Evolutionary conservation across 1,140 invertebrate species (phyloP).

Genomic region (Charaxes varanes): DNA sequence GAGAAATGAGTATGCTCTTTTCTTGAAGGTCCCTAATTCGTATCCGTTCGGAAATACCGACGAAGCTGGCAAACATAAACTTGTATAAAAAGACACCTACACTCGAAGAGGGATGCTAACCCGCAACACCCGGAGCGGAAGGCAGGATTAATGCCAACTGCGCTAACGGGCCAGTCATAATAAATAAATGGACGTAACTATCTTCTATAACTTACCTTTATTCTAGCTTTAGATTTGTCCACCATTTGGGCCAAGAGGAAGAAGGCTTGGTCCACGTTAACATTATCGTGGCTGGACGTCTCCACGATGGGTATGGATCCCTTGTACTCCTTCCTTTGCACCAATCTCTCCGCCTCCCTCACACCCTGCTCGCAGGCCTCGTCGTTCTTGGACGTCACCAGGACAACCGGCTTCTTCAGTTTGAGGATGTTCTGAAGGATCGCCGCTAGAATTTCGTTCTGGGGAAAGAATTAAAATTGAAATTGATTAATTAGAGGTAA

Average conservation of each 20-base stretch:
- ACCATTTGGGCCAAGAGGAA: slow-evolving; percentile 94
- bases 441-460: slow-evolving; percentile 84
- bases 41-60: too few species aligned
- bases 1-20: too few species aligned
- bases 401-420: slow-evolving; percentile 95
- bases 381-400: slow-evolving; percentile 98
- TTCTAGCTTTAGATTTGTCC: slow-evolving; percentile 80
- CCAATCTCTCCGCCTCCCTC: slow-evolving; percentile 91
- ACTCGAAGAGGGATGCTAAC: too few species aligned
- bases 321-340: slow-evolving; percentile 94
- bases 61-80: too few species aligned
- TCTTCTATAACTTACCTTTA: slow-evolving; percentile 73
- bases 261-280: slow-evolving; percentile 97
- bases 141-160: too few species aligned
- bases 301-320: slow-evolving; percentile 91
- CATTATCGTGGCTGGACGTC: slow-evolving; percentile 96
- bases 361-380: slow-evolving; percentile 92
- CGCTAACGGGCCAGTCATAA: too few species aligned
- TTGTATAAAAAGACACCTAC: too few species aligned
- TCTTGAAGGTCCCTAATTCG: too few species aligned
- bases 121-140: too few species aligned
- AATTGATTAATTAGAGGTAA: too few species aligned
- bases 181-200: too few species aligned
- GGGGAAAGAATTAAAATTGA: slow-evolving; percentile 18
- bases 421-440: slow-evolving; percentile 91